Evolutionary conservation across 2,797 vertebrate genomes (phyloP), one percentile per base, ranked within the genome.

Genomic region (Miichthys miiuy): DNA sequence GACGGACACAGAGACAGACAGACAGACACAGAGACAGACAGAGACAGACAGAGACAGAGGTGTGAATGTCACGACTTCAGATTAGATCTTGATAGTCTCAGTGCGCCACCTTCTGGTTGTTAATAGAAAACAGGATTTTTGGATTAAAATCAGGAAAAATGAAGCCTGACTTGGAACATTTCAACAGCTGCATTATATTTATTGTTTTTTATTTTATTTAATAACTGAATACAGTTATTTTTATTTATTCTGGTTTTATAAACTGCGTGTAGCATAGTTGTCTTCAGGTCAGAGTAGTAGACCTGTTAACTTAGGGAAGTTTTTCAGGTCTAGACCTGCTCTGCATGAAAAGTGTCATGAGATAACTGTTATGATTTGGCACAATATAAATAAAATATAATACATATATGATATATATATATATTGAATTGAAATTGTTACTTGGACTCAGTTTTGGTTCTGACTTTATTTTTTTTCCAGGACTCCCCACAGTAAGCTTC

Each of bases 31-130:
- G 30, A 30, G 5, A 30, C 5, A 30, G 6, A 6, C 6, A 30
- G 5, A 30, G 30, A 30, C 30, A 30, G 6, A 30, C 30, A 30
- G 30, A 5, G 5, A 30, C 6, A 34, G 14, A 63, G 12, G 11
- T 9, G 3, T 11, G 2, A 63, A n/a, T 1, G 50, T 11, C 21
- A 4, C 2, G 65, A 61, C 55, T n/a, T 48, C 34, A 41, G 9
- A 11, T 52, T 16, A n/a, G 10, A 0, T 18, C 52, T 70, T 25
- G 61, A 7, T 51, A 57, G 66, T 67, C 30, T 67, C 55, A 63
- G 61, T 68, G 76, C 81, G 81, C 76, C 81, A 79, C 57, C 81
- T 72, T 47, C 76, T 72, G 81, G 72, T 20, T 0, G 1, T 1
- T 46, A 0, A 12, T 9, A 23, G 20, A 23, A 17, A 48, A 41